phyloP scores from a whole-genome alignment of 2,113 vertebrate genomes.

The Lipophrys pholis region DNA sequence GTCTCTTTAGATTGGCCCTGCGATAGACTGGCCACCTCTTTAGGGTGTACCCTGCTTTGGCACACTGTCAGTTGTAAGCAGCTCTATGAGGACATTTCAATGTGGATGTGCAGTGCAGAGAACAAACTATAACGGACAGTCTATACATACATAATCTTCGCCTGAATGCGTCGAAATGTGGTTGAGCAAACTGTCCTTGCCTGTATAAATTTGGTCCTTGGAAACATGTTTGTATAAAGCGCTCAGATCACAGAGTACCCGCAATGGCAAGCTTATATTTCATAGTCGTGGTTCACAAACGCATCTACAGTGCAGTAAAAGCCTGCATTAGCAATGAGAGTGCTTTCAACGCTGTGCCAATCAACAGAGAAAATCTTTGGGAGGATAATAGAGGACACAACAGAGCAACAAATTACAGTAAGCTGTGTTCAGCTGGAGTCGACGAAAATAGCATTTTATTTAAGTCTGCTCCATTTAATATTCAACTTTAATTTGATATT shows the following conservation, averaged over 20 bases:
- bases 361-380: background rate
- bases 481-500: too few species aligned
- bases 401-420: constrained; percentile 16
- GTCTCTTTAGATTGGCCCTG: too few species aligned
- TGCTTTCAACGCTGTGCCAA: background rate
- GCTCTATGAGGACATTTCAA: background rate
- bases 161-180: too few species aligned
- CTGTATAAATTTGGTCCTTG: too few species aligned
- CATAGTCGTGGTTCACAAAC: background rate
- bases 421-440: constrained; percentile 1
- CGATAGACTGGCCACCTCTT: too few species aligned
- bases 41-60: too few species aligned
- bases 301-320: background rate
- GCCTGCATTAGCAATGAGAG: background rate
- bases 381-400: background rate
- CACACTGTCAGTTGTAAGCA: too few species aligned
- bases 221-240: too few species aligned
- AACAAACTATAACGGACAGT: background rate
- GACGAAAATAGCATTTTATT: background rate
- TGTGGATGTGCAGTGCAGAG: background rate
- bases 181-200: too few species aligned
- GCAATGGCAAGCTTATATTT: too few species aligned
- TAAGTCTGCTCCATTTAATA: too few species aligned
- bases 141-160: background rate
- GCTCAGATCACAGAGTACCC: too few species aligned